These are phyloP conservation scores for Prosopocoilus inquinatus DNA, from an alignment of 2,888 invertebrate genomes.

Conservation along the genomic window DNA sequence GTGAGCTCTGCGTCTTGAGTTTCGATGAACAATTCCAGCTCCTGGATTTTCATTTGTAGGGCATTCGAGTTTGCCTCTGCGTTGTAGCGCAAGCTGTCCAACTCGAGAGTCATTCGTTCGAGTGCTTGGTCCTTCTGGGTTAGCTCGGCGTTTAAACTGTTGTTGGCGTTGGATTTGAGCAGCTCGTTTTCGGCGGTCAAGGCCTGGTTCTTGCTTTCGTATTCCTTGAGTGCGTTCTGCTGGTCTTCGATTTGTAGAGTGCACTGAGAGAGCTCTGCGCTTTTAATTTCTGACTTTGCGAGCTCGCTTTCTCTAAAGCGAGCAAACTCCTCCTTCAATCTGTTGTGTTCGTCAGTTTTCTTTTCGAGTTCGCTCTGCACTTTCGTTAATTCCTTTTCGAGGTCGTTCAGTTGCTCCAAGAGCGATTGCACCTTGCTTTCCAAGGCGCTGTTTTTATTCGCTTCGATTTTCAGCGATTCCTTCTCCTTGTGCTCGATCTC, in stretches of 20 bases:
- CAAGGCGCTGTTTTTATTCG: conserved; percentile 30
- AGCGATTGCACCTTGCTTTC: conserved; percentile 8
- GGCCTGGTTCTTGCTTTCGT: conserved; percentile 25
- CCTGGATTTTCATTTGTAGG: conserved; percentile 69
- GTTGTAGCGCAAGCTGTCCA: conserved; percentile 45
- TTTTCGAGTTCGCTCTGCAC: conserved; percentile 24
- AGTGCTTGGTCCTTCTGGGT: conserved; percentile 34
- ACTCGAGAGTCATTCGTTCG: conserved; percentile 45
- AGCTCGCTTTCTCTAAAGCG: conserved; percentile 46
- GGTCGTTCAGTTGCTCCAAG: conserved; percentile 21
- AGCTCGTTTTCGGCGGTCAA: conserved; percentile 29
- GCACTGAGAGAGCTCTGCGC: conserved; percentile 20
- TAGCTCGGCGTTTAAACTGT: conserved; percentile 23
- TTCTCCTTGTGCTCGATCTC: conserved; percentile 39
- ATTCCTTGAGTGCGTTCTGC: conserved; percentile 24
- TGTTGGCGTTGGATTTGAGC: conserved; percentile 23
- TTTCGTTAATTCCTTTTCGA: conserved; percentile 27
- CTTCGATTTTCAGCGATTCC: conserved; percentile 24
- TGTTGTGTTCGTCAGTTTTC: conserved; percentile 40
- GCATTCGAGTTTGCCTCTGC: conserved; percentile 48
- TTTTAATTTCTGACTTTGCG: not conserved
- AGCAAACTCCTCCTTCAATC: conserved; percentile 50
- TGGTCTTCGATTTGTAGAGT: conserved; percentile 24
- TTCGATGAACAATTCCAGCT: conserved; percentile 72
- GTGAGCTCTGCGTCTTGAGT: conserved; percentile 66